phyloP scores from a whole-genome alignment of 2,888 invertebrate species.

The Monochamus alternatus region DNA sequence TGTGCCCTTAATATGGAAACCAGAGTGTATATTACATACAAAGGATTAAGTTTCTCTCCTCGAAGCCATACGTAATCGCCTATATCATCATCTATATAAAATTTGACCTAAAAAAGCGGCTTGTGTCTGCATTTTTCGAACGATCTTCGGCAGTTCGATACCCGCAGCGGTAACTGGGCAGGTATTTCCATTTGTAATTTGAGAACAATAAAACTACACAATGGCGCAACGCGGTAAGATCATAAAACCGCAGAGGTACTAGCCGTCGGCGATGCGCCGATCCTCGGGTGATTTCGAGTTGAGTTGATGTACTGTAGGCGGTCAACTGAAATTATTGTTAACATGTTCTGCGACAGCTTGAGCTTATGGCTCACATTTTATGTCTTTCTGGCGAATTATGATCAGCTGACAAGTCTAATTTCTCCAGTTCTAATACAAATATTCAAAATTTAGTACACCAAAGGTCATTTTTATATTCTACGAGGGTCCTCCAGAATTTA shows the following conservation, averaged over 20 bases:
- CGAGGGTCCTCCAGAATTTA: no score
- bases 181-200: constrained; percentile 52
- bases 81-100: constrained; percentile 48
- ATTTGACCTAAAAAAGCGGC: constrained; percentile 53
- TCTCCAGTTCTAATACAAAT: no score
- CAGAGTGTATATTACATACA: constrained; percentile 20
- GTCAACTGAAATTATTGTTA: constrained; percentile 65
- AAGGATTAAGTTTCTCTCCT: constrained; percentile 35
- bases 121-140: constrained; percentile 43
- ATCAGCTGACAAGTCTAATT: background rate
- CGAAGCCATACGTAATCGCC: constrained; percentile 34
- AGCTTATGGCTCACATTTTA: background rate
- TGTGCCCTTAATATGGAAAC: constrained; percentile 19
- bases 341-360: constrained; percentile 45
- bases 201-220: constrained; percentile 51
- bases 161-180: constrained; percentile 46
- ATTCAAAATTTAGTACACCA: no score
- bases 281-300: constrained; percentile 60
- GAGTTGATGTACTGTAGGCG: constrained; percentile 57
- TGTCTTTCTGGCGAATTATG: background rate
- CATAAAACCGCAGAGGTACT: constrained; percentile 49
- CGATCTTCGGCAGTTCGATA: constrained; percentile 49
- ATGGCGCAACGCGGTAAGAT: constrained; percentile 41
- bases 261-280: constrained; percentile 45
- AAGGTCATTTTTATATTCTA: no score